Percentiles rank a stretch among this genome's conserved stretches.
phyloP scores from a whole-genome alignment of 2,113 vertebrate species.

The Hemichromis elongatus region DNA sequence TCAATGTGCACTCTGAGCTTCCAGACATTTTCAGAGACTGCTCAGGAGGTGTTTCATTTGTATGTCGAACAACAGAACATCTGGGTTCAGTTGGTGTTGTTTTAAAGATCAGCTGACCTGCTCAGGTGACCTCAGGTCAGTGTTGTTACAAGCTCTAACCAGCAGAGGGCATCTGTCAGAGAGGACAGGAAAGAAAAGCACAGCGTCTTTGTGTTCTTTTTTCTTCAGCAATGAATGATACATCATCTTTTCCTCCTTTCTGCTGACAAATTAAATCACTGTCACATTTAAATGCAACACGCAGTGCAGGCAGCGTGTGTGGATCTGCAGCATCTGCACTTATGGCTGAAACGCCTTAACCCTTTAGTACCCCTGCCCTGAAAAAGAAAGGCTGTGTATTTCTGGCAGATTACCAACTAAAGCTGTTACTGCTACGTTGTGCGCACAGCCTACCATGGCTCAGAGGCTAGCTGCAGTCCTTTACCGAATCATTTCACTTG shows the following conservation, averaged over 20 bases:
- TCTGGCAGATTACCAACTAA: background rate
- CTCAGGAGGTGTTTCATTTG: background rate
- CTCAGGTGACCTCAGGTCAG: background rate
- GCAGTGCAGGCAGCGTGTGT: background rate
- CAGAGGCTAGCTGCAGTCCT: background rate
- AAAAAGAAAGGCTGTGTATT: background rate
- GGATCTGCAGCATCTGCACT: background rate
- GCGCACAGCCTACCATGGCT: background rate
- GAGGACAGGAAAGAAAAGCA: background rate
- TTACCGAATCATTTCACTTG: background rate
- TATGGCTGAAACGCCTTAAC: background rate
- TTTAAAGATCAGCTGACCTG: background rate
- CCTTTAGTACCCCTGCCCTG: background rate
- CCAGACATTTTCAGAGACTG: background rate
- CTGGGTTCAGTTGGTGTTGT: background rate
- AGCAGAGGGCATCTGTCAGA: background rate
- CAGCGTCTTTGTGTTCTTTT: background rate
- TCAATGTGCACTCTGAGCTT: background rate
- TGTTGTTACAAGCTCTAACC: background rate
- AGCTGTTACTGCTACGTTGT: background rate
- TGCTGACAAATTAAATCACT: conserved; percentile 24
- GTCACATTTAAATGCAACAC: conserved; percentile 19
- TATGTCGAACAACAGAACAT: background rate
- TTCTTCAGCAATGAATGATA: background rate
- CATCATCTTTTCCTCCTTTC: background rate